These are phyloP conservation scores for Hedya salicella DNA, from an alignment of 2,888 invertebrate genomes.

Conservation along the genomic window DNA sequence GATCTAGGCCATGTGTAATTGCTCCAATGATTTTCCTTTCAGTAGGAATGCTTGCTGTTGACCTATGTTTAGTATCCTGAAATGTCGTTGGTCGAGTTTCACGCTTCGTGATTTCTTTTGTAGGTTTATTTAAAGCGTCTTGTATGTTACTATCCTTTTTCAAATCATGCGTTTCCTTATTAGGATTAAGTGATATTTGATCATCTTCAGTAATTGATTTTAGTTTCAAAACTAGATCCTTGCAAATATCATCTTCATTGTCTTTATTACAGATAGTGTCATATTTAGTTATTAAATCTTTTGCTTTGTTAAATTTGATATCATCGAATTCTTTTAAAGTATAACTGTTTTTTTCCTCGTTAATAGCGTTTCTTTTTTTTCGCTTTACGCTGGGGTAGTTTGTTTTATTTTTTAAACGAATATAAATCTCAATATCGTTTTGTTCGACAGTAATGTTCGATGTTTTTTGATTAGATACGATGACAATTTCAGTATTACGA, in stretches of 20 bases:
- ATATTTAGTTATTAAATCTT: slow-evolving; percentile 67
- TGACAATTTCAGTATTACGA: slow-evolving; percentile 63
- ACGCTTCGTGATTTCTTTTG: slow-evolving; percentile 53
- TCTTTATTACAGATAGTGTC: slow-evolving; percentile 64
- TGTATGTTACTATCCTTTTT: slow-evolving; percentile 35
- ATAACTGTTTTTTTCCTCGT: slow-evolving; percentile 45
- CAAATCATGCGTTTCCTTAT: slow-evolving; percentile 38
- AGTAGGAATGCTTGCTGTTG: slow-evolving; percentile 46
- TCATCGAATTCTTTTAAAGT: slow-evolving; percentile 55
- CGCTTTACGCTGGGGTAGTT: slow-evolving; percentile 48
- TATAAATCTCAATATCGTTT: slow-evolving; percentile 59
- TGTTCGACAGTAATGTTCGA: slow-evolving; percentile 60
- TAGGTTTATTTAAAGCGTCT: not conserved
- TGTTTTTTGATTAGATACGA: slow-evolving; percentile 60
- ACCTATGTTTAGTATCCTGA: slow-evolving; percentile 48
- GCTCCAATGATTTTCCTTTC: slow-evolving; percentile 36
- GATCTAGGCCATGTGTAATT: slow-evolving; percentile 5
- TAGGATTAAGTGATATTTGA: not conserved
- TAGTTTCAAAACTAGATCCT: slow-evolving; percentile 65
- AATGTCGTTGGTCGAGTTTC: slow-evolving; percentile 51
- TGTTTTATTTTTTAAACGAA: slow-evolving; percentile 61
- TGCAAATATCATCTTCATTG: slow-evolving; percentile 64
- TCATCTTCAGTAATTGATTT: slow-evolving; percentile 53
- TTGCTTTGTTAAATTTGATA: slow-evolving; percentile 59
- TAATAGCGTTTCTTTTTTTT: slow-evolving; percentile 56